Evolutionary conservation across 1,140 invertebrate genomes (phyloP).

Genomic region (Drosophila pandora): DNA sequence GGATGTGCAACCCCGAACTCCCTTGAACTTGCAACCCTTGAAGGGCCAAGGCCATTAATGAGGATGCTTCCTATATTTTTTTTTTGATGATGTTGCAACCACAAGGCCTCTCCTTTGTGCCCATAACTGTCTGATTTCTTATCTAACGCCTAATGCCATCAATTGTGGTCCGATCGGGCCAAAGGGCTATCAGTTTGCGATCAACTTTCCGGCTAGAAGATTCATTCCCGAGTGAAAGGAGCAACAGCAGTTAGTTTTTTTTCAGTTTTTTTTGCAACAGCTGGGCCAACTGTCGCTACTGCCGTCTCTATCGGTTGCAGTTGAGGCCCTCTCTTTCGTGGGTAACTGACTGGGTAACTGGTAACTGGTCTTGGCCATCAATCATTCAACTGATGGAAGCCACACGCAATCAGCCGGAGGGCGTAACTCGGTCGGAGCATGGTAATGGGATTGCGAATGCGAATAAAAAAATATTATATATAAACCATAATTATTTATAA

Average conservation of each 20-base stretch:
- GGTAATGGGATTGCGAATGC: slow-evolving; percentile 39
- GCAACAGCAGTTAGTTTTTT: slow-evolving; percentile 3
- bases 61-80: slow-evolving; percentile 37
- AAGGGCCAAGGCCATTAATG: slow-evolving; percentile 39
- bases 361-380: slow-evolving; percentile 45
- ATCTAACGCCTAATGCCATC: slow-evolving; percentile 81
- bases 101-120: slow-evolving; percentile 35
- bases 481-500: background rate
- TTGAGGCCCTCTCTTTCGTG: background rate
- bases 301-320: background rate
- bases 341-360: background rate
- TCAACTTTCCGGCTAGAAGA: slow-evolving; percentile 32
- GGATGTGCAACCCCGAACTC: background rate
- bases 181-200: slow-evolving; percentile 44
- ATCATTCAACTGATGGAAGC: slow-evolving; percentile 53
- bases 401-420: slow-evolving; percentile 51
- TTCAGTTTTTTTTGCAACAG: slow-evolving; percentile 31
- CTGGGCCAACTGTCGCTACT: slow-evolving; percentile 26
- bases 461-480: slow-evolving; percentile 6
- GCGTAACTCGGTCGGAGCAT: slow-evolving; percentile 41
- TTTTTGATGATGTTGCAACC: slow-evolving; percentile 33
- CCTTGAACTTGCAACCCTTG: slow-evolving; percentile 16
- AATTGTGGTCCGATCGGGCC: slow-evolving; percentile 54
- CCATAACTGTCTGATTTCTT: slow-evolving; percentile 80
- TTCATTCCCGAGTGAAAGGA: slow-evolving; percentile 1